These are phyloP conservation scores for Drosophila setifemur DNA, from an alignment of 1,140 invertebrate species.

Conservation along the genomic window DNA sequence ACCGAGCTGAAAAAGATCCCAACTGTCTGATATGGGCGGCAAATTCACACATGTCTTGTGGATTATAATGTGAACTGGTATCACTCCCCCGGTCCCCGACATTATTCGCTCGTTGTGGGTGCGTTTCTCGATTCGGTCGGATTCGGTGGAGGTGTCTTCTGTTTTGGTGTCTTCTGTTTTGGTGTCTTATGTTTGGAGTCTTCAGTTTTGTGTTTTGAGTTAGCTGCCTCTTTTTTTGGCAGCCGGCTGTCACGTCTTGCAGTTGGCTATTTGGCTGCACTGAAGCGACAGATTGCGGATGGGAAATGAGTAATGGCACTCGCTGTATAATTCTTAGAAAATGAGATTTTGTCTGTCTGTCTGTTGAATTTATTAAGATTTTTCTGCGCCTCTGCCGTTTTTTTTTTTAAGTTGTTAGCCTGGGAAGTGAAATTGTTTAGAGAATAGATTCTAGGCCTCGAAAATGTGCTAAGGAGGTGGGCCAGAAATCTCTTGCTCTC, in stretches of 20 bases:
- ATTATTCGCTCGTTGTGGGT: conserved; percentile 32
- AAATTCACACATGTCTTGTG: conserved; percentile 75
- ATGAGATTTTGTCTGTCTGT: conserved; percentile 40
- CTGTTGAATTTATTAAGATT: conserved; percentile 32
- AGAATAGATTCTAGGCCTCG: conserved; percentile 10
- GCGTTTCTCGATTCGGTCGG: conserved; percentile 22
- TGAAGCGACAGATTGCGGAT: conserved; percentile 25
- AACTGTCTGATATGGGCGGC: conserved; percentile 54
- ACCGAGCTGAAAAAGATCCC: conserved; percentile 49
- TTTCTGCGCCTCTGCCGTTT: not conserved
- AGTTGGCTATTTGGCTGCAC: conserved; percentile 37
- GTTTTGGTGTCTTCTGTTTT: conserved; percentile 32
- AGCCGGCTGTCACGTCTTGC: conserved; percentile 51
- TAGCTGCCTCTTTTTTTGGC: conserved; percentile 48
- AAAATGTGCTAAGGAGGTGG: not conserved
- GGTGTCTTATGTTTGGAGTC: conserved; percentile 23
- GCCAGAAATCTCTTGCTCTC: no score
- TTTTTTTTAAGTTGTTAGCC: not conserved
- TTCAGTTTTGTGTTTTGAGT: conserved; percentile 18
- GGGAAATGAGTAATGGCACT: conserved; percentile 46
- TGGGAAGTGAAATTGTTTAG: conserved; percentile 30
- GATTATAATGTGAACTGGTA: conserved; percentile 75
- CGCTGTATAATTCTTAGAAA: conserved; percentile 50
- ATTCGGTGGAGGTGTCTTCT: conserved; percentile 14
- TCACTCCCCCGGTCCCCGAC: conserved; percentile 22